These are phyloP conservation scores for Piezodorus guildinii DNA, from an alignment of 1,140 invertebrate species.

Conservation along the genomic window DNA sequence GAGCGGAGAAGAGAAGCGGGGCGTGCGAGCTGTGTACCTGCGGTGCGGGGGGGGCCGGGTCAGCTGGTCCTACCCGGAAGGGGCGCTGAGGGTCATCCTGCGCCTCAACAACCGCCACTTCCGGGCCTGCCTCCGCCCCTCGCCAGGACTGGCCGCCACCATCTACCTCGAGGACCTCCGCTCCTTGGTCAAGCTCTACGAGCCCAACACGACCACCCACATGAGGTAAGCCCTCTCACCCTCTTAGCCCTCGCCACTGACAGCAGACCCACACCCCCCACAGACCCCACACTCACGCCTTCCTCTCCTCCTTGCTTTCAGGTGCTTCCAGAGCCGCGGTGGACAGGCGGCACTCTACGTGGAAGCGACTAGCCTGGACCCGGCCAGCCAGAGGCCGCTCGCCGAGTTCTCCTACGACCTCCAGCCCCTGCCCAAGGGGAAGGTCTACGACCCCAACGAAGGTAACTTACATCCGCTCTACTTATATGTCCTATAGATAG, in stretches of 20 bases:
- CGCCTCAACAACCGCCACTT: slow-evolving; percentile 45
- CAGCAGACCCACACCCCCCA: not conserved
- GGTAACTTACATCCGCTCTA: slow-evolving; percentile 32
- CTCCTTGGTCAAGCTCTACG: slow-evolving; percentile 49
- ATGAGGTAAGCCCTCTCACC: not conserved
- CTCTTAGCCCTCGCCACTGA: slow-evolving; percentile 11
- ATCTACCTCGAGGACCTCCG: slow-evolving; percentile 56
- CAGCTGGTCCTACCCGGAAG: slow-evolving; percentile 60
- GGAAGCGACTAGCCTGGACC: slow-evolving; percentile 39
- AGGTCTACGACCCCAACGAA: slow-evolving; percentile 42
- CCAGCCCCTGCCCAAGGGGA: slow-evolving; percentile 39
- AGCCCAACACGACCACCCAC: slow-evolving; percentile 38
- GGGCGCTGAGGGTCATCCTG: slow-evolving; percentile 56
- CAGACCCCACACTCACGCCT: too few species aligned
- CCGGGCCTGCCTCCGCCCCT: slow-evolving; percentile 52
- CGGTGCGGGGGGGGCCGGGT: slow-evolving; percentile 58
- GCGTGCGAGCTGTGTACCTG: slow-evolving; percentile 64
- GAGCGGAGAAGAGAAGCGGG: slow-evolving; percentile 32
- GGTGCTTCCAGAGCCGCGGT: slow-evolving; percentile 53
- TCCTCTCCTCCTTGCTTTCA: too few species aligned
- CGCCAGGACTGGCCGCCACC: slow-evolving; percentile 42
- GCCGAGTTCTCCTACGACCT: slow-evolving; percentile 57
- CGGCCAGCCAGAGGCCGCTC: slow-evolving; percentile 36
- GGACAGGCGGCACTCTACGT: slow-evolving; percentile 60
- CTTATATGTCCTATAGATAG: slow-evolving; percentile 28